A percentile compares a stretch with the other conserved stretches of the same genome.
Evolutionary conservation across 2,797 vertebrate species (phyloP).

Genomic region (Myotis vivesi): DNA sequence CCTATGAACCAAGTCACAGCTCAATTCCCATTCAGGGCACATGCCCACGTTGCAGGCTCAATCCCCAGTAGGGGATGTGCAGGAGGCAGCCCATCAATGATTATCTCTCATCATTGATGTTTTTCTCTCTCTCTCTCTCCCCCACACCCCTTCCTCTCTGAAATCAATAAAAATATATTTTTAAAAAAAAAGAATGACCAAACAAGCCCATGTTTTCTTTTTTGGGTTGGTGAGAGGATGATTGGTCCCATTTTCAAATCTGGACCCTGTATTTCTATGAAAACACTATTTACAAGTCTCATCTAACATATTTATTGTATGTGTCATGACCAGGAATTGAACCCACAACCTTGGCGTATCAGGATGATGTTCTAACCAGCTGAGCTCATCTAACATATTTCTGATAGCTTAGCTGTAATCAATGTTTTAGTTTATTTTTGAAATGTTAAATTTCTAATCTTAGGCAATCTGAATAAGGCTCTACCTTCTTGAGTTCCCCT

Average conservation of each 20-base stretch:
- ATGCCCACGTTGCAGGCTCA: too few species aligned
- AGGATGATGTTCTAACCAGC: neutral
- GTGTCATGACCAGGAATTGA: neutral
- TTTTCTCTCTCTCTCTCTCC: too few species aligned
- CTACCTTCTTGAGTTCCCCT: slow-evolving; percentile 95
- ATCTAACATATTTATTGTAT: neutral
- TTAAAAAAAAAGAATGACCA: neutral
- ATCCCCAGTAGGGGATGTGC: too few species aligned
- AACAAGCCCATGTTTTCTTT: neutral
- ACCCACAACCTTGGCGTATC: neutral
- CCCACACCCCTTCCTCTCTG: too few species aligned
- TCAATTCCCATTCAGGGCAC: too few species aligned
- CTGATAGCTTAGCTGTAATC: neutral
- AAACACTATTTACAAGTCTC: neutral
- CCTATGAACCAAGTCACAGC: too few species aligned
- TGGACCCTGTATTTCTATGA: neutral
- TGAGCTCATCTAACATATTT: neutral
- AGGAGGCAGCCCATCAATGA: too few species aligned
- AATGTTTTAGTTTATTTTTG: neutral
- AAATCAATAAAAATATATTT: too few species aligned
- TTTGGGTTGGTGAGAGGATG: neutral
- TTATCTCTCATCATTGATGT: too few species aligned
- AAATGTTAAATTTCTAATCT: neutral
- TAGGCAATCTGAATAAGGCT: neutral
- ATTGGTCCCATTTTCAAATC: neutral